Percentiles rank a stretch among this genome's conserved stretches.
Conservation (phyloP, 2,797 vertebrate species). For the Ficedula albicollis region DNA sequence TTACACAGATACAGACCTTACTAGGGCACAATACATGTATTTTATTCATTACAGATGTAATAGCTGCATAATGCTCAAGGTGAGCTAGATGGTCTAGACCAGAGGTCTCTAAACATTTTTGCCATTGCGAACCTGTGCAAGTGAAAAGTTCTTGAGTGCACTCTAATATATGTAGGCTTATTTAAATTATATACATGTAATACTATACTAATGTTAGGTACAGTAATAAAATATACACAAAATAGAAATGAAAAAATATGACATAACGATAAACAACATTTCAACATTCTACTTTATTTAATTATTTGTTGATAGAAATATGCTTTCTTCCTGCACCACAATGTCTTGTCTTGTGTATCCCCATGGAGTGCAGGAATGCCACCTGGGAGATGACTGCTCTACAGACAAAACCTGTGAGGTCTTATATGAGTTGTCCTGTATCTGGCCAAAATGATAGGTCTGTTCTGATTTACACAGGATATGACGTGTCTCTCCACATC, state of each 20-base stretch:
- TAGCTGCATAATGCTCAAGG: not conserved
- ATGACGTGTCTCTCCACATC: not conserved
- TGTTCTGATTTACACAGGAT: not conserved
- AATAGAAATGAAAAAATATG: not conserved
- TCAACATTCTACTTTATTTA: not conserved
- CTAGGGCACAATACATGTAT: not conserved
- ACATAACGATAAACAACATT: not conserved
- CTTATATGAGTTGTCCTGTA: not conserved
- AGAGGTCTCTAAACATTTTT: not conserved
- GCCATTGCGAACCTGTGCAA: accelerated
- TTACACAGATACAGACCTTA: not conserved
- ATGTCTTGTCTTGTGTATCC: not conserved
- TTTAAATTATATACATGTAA: not conserved
- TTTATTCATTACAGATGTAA: not conserved
- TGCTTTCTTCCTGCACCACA: not conserved
- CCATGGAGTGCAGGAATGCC: accelerated
- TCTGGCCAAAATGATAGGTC: not conserved
- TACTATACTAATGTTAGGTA: not conserved
- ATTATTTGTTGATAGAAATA: not conserved
- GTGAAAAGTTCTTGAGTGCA: not conserved
- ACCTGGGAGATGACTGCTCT: not conserved
- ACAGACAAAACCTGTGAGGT: not conserved
- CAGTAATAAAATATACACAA: not conserved
- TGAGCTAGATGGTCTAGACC: not conserved
- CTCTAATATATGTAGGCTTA: not conserved